Evolutionary conservation across 2,888 invertebrate species (phyloP).

Genomic region (Rhamnusium bicolor): DNA sequence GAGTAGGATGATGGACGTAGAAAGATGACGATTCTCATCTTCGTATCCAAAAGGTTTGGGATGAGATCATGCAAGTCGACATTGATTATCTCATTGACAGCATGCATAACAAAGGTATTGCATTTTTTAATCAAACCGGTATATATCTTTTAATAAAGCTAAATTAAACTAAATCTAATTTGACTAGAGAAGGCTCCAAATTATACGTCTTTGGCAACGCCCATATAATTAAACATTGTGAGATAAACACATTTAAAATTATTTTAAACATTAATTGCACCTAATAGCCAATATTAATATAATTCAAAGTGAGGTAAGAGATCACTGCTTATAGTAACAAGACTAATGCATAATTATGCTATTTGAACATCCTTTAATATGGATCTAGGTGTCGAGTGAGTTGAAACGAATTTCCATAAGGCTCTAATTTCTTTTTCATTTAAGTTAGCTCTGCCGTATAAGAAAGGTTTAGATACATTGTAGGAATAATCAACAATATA

Average conservation of each 20-base stretch:
- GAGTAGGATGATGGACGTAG: too few relatives aligned
- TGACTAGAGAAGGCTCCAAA: too few relatives aligned
- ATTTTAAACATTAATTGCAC: background rate
- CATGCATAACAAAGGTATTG: too few relatives aligned
- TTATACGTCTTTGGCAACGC: background rate
- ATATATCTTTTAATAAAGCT: too few relatives aligned
- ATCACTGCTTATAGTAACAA: background rate
- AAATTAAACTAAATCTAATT: too few relatives aligned
- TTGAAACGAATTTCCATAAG: conserved; percentile 71
- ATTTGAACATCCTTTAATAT: conserved; percentile 38
- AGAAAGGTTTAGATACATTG: conserved; percentile 67
- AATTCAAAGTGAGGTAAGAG: conserved; percentile 2
- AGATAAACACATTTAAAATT: background rate
- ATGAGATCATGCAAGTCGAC: too few relatives aligned
- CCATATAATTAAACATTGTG: background rate
- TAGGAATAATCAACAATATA: conserved; percentile 44
- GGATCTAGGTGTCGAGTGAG: conserved; percentile 56
- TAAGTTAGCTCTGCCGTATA: conserved; percentile 75
- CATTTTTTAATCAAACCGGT: too few relatives aligned
- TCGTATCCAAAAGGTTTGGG: too few relatives aligned
- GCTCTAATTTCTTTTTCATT: conserved; percentile 70
- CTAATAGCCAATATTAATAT: background rate
- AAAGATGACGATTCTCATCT: too few relatives aligned
- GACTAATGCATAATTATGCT: background rate
- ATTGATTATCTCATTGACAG: too few relatives aligned